phyloP scores from a whole-genome alignment of 2,113 vertebrate genomes.

The pig (Sus scrofa) region T2T-Sscrofa CM000819.6:28477001-28477500 shows the following conservation, averaged over 20 bases:
- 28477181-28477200: neutral
- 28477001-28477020: neutral
- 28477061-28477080: neutral
- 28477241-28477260: neutral
- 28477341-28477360: neutral
- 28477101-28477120: neutral
- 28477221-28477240: neutral
- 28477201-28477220: neutral
- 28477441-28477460: neutral
- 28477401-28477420: neutral
- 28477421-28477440: neutral
- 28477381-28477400: neutral
- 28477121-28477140: constrained; percentile 15
- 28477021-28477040: neutral
- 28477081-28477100: neutral
- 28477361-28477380: neutral
- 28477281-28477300: neutral
- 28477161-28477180: neutral
- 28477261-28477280: neutral
- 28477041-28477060: neutral
- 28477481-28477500: neutral
- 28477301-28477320: neutral
- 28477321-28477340: neutral
- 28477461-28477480: neutral
- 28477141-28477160: neutral